These are phyloP conservation scores for Antechinus flavipes DNA, from an alignment of 2,113 vertebrate species.

Conservation along the genomic window DNA sequence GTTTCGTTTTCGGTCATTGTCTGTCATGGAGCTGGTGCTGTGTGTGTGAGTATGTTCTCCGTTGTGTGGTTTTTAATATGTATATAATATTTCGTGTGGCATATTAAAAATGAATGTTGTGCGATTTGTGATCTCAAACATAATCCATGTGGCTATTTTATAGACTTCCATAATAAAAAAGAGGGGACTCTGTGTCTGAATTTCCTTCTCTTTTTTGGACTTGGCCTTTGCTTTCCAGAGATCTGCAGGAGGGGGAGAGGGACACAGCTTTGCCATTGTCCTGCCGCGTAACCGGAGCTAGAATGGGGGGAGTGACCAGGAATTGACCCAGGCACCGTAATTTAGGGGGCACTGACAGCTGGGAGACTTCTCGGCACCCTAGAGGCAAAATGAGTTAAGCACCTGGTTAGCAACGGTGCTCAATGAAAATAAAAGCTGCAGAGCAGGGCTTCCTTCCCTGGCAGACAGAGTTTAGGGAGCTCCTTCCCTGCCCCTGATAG, in stretches of 20 bases:
- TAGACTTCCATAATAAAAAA: slow-evolving; percentile 92
- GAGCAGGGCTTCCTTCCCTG: neutral
- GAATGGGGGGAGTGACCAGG: neutral
- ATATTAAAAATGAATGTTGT: slow-evolving; percentile 92
- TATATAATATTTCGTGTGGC: slow-evolving; percentile 92
- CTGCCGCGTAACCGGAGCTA: no score
- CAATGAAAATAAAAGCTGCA: neutral
- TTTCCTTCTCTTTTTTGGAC: neutral
- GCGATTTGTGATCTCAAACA: slow-evolving; percentile 90
- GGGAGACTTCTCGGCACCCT: neutral
- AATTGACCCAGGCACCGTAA: neutral
- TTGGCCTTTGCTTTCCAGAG: neutral
- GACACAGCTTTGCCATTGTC: neutral
- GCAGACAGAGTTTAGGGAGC: neutral
- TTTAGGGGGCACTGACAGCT: neutral
- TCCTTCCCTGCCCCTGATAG: neutral
- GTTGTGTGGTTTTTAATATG: slow-evolving; percentile 89
- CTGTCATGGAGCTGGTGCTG: slow-evolving; percentile 89
- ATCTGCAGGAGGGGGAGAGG: neutral
- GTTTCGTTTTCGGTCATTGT: neutral
- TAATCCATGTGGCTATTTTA: slow-evolving; percentile 89
- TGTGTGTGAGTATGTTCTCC: slow-evolving; percentile 87
- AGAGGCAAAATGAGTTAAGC: neutral
- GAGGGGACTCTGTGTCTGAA: slow-evolving; percentile 77
- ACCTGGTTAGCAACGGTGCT: neutral